phyloP scores from a whole-genome alignment of 2,888 invertebrate genomes.

The Pandemis heparana region DNA sequence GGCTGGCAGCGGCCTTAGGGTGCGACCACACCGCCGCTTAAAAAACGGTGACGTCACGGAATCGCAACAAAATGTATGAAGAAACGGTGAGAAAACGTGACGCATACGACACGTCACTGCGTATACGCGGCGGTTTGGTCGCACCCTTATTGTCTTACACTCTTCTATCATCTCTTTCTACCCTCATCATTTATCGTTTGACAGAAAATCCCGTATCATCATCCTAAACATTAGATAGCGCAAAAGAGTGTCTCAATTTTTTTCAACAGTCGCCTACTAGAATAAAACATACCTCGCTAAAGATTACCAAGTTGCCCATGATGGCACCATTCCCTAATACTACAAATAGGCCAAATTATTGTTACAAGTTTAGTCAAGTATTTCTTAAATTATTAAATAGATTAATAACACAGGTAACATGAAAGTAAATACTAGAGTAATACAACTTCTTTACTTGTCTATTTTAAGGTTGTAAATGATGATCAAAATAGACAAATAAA shows the following conservation, averaged over 20 bases:
- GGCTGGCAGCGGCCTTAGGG: too few species aligned
- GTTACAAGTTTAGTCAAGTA: slow-evolving; percentile 3
- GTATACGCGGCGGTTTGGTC: too few species aligned
- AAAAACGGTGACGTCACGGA: too few species aligned
- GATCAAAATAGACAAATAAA: slow-evolving; percentile 67
- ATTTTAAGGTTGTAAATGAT: slow-evolving; percentile 57
- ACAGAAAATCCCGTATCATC: too few species aligned
- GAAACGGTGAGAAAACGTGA: too few species aligned
- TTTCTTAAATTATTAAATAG: slow-evolving; percentile 5
- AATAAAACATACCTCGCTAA: not conserved
- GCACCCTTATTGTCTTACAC: too few species aligned
- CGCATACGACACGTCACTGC: too few species aligned
- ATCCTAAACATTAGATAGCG: too few species aligned
- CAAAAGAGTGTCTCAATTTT: not conserved
- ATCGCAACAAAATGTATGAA: too few species aligned
- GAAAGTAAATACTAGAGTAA: slow-evolving; percentile 9
- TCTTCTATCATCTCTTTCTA: too few species aligned
- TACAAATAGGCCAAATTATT: slow-evolving; percentile 30
- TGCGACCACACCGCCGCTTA: too few species aligned
- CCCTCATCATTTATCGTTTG: too few species aligned
- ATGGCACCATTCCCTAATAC: not conserved
- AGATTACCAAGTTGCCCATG: not conserved
- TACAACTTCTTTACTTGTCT: slow-evolving; percentile 54
- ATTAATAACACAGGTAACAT: slow-evolving; percentile 3
- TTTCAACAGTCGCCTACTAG: not conserved